A percentile compares a stretch with the other conserved stretches of the same genome.
These are phyloP conservation scores for Yasuhikotakia modesta DNA, from an alignment of 2,797 vertebrate species.

Conservation along the genomic window DNA sequence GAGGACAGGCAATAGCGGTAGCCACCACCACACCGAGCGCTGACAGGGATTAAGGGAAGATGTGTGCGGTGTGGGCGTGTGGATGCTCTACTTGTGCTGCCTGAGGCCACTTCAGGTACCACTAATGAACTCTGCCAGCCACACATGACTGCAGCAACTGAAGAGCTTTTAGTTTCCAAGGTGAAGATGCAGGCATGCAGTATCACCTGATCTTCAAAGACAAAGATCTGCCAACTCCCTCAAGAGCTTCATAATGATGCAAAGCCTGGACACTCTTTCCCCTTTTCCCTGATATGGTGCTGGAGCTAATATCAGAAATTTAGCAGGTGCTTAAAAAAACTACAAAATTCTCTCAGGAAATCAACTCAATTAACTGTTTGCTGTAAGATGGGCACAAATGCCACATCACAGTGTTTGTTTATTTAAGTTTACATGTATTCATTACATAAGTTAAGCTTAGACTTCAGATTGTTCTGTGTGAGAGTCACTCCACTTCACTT, in stretches of 20 bases:
- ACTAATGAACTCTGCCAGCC: constrained; percentile 45
- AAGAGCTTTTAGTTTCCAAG: constrained; percentile 44
- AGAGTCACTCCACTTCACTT: too few relatives aligned
- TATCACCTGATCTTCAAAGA: constrained; percentile 1
- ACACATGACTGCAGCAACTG: constrained; percentile 21
- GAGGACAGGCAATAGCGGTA: constrained; percentile 10
- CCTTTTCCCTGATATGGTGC: neutral
- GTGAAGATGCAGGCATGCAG: constrained; percentile 32
- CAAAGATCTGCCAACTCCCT: constrained; percentile 18
- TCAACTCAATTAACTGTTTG: too few relatives aligned
- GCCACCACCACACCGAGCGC: neutral
- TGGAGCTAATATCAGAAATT: too few relatives aligned
- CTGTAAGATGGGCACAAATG: too few relatives aligned
- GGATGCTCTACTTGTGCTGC: constrained; percentile 14
- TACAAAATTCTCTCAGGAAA: too few relatives aligned
- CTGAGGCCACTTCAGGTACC: constrained; percentile 33
- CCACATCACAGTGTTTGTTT: too few relatives aligned
- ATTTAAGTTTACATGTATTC: too few relatives aligned
- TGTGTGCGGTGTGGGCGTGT: constrained; percentile 18
- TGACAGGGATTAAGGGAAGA: constrained; percentile 36
- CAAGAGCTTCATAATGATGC: constrained; percentile 37
- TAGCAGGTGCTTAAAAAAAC: too few relatives aligned
- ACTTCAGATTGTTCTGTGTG: too few relatives aligned
- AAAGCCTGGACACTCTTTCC: constrained; percentile 1
- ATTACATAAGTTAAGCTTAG: too few relatives aligned